Conservation (phyloP, 92 coral and sea anemone genomes). For the Porites divaricata region DNA sequence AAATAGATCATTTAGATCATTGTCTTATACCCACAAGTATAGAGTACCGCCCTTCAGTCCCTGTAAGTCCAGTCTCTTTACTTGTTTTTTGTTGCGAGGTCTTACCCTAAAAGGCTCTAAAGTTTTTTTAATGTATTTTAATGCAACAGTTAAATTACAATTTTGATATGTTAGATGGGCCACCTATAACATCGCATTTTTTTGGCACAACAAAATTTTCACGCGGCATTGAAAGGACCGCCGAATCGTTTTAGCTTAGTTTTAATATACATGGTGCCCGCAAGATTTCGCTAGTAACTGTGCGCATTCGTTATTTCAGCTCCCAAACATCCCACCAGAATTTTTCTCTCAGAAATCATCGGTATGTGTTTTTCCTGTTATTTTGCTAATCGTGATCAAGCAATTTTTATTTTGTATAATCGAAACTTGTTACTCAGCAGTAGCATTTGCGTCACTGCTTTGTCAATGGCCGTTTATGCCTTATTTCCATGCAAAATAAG, state of each 20-base stretch:
- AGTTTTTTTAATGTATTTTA: not conserved
- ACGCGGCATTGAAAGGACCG: not conserved
- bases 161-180: not conserved
- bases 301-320: not conserved
- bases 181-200: not conserved
- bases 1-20: too few species aligned
- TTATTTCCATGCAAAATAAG: conserved; percentile 3
- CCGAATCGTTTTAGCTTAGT: not conserved
- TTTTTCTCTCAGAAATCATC: conserved; percentile 23
- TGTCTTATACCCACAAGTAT: too few species aligned
- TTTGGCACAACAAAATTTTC: not conserved
- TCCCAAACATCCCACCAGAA: not conserved
- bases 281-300: not conserved
- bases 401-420: not conserved
- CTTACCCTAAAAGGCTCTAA: not conserved
- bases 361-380: conserved; percentile 3
- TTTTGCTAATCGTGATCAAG: not conserved
- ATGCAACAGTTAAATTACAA: not conserved
- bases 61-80: too few species aligned
- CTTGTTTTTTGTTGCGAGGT: not conserved
- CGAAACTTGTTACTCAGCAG: not conserved
- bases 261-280: not conserved
- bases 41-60: too few species aligned
- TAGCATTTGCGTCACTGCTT: conserved; percentile 30
- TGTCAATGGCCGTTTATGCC: not conserved